These are phyloP conservation scores for Augiades crinisus DNA, from an alignment of 2,888 invertebrate species.

Conservation along the genomic window DNA sequence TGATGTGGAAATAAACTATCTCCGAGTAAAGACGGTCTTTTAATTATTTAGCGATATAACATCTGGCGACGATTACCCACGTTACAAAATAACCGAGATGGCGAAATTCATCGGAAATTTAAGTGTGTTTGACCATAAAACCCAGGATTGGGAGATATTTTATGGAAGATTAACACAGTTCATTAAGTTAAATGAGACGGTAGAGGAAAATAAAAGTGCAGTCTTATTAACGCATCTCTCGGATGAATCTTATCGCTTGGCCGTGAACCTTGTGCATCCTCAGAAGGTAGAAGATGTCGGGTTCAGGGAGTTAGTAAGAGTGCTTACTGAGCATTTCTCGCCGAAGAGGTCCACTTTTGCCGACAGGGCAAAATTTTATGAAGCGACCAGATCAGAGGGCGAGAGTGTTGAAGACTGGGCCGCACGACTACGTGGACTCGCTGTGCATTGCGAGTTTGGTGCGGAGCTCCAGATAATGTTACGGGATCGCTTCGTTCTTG, in stretches of 20 bases:
- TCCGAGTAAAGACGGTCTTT: too few species aligned
- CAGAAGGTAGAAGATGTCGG: conserved; percentile 11
- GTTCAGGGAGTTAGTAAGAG: conserved; percentile 9
- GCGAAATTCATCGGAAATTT: conserved; percentile 1
- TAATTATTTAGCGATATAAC: too few species aligned
- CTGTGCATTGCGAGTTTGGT: conserved; percentile 28
- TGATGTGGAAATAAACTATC: too few species aligned
- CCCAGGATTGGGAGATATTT: neutral
- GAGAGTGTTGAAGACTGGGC: conserved; percentile 33
- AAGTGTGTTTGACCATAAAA: neutral
- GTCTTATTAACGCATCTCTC: conserved; percentile 27
- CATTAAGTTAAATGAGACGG: conserved; percentile 23
- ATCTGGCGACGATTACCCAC: conserved; percentile 1
- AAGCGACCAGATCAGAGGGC: conserved; percentile 22
- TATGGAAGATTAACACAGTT: conserved; percentile 19
- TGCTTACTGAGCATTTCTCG: conserved; percentile 28
- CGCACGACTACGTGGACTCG: conserved; percentile 31
- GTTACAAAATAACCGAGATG: neutral
- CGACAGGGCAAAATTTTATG: conserved; percentile 33
- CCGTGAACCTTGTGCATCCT: conserved; percentile 26
- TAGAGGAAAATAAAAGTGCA: conserved; percentile 13
- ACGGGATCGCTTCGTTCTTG: conserved; percentile 28
- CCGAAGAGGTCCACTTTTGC: conserved; percentile 32
- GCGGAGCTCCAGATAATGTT: too few species aligned
- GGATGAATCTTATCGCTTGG: conserved; percentile 31